Base-by-base conservation (phyloP, 2,113 vertebrate species). In the Hemibagrus wyckioides region DNA sequence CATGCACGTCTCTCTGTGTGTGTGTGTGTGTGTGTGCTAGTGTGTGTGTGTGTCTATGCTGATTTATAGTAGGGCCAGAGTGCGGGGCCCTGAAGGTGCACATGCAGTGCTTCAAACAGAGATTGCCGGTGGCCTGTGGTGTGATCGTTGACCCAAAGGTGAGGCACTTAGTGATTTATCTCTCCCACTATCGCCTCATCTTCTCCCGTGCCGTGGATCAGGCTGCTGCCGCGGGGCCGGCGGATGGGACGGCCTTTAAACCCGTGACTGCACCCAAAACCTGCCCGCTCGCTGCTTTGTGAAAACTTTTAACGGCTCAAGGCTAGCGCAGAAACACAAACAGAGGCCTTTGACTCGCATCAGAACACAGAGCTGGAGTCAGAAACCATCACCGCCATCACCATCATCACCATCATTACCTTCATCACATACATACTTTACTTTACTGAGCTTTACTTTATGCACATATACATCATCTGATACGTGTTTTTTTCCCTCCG, bases 121-220 rank as follows among this genome's bases (percentile, higher is more conserved):
- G 94, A 96, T 96, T 95, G 95, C 93, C 85, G 90, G 91, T 95
- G 94, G 95, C 95, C 94, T 95, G 93, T 94, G 92, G 92, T 94
- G 94, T 94, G 94, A 96, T 94, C 93, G 80, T 93, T 93, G 95
- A 96, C 95, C 95, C 93, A 94, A 81, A 96, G 95, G 94, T 96
- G 95, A 96, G 94, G 92, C 93, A 92, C 93, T 93, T 91, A 93
- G 94, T 96, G 95, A 96, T 96, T 96, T 96, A 96, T 96, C 93
- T 94, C 93, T 91, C 87, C 92, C 88, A 92, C 91, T 92, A 94
- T 94, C 92, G 90, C 92, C 94, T 94, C 94, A 94, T 95, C 93
- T 93, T 92, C 92, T 87, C 92, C 79, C 89, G 90, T 90, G 90
- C 91, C 69, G 59, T 39, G 67, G 83, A 84, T 57, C 83, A 86